phyloP scores from a whole-genome alignment of 2,888 invertebrate genomes.

The Lasioglossum leucozonium region DNA sequence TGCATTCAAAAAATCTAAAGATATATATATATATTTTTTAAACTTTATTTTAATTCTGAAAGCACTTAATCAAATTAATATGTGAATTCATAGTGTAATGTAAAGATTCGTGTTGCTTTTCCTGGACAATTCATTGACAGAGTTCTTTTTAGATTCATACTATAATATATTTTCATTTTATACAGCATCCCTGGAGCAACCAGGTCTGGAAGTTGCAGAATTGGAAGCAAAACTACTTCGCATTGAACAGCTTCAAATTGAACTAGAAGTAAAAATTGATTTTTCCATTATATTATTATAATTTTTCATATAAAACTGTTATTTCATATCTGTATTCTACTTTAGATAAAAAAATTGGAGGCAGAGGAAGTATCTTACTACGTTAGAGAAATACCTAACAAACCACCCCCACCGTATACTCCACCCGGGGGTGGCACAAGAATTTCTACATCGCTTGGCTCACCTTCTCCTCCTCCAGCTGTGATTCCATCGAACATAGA shows the following conservation, averaged over 20 bases:
- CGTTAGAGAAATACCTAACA: conserved; percentile 89
- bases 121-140: conserved; percentile 47
- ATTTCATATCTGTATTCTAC: not conserved
- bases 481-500: conserved; percentile 85
- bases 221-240: conserved; percentile 87
- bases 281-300: not conserved
- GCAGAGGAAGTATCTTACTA: conserved; percentile 86
- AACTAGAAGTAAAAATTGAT: conserved; percentile 86
- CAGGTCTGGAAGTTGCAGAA: conserved; percentile 81
- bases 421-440: conserved; percentile 85
- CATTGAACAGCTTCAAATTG: conserved; percentile 88
- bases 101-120: conserved; percentile 76
- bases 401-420: conserved; percentile 91
- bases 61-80: conserved; percentile 69
- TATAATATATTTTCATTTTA: conserved; percentile 39
- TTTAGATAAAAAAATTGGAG: conserved; percentile 87
- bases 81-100: conserved; percentile 66
- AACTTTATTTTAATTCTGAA: conserved; percentile 54
- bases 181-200: conserved; percentile 81
- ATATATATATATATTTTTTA: conserved; percentile 44
- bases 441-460: conserved; percentile 77
- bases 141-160: conserved; percentile 6
- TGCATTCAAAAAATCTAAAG: conserved; percentile 61
- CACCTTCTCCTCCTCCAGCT: conserved; percentile 79
- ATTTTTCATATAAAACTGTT: not conserved